These are phyloP conservation scores for Epinephelus lanceolatus DNA, from an alignment of 2,113 vertebrate genomes.

Conservation along the genomic window DNA sequence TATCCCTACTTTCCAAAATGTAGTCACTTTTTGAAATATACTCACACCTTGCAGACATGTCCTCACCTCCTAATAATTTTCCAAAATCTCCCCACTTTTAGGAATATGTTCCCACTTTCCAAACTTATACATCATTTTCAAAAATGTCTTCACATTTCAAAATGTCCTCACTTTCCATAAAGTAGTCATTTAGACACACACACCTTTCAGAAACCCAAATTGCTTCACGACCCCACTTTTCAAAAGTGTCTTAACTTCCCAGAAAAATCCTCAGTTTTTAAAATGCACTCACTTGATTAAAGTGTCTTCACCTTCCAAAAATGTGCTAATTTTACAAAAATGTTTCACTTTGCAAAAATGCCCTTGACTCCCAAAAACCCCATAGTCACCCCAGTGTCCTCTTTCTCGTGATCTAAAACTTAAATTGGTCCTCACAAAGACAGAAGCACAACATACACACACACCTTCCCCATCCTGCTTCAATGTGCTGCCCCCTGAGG, in stretches of 20 bases:
- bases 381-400: background rate
- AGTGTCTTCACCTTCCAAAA: background rate
- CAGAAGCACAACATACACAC: background rate
- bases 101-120: background rate
- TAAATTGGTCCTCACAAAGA: slow-evolving; percentile 34
- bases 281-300: too few relatives aligned
- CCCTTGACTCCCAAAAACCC: background rate
- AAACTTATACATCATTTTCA: background rate
- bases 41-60: background rate
- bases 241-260: too few relatives aligned
- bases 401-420: slow-evolving; percentile 5
- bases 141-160: background rate
- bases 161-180: background rate
- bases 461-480: slow-evolving; percentile 9
- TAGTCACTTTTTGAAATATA: too few relatives aligned
- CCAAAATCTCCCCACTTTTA: background rate
- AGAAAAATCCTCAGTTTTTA: background rate
- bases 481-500: slow-evolving; percentile 48
- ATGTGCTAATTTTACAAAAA: background rate
- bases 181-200: too few relatives aligned
- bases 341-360: background rate
- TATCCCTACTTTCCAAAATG: background rate
- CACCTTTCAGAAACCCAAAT: too few relatives aligned
- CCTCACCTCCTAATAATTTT: background rate
- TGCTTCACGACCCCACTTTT: background rate